Evolutionary conservation across 2,888 invertebrate genomes (phyloP).

Genomic region (Dicyrtoma fusca): DNA sequence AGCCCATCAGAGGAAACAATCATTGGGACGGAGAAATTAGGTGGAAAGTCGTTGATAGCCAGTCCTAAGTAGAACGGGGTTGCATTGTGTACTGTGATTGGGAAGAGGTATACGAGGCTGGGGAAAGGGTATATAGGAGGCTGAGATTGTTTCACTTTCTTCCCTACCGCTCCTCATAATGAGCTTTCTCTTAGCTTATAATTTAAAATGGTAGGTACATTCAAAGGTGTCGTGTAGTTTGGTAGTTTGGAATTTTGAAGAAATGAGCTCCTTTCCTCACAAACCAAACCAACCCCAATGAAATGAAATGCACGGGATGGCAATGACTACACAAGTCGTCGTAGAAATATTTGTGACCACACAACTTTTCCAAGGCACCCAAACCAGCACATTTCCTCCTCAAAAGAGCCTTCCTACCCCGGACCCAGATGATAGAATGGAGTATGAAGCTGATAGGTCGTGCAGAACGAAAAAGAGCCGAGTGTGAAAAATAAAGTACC

Average conservation of each 20-base stretch:
- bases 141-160: conserved; percentile 18
- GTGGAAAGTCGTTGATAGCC: conserved; percentile 43
- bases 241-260: too few species aligned
- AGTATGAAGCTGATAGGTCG: conserved; percentile 21
- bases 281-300: too few species aligned
- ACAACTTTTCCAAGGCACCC: conserved; percentile 8
- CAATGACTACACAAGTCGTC: conserved; percentile 7
- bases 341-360: conserved; percentile 31
- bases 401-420: not conserved
- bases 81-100: not conserved
- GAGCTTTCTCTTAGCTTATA: not conserved
- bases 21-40: conserved; percentile 34
- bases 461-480: conserved; percentile 46
- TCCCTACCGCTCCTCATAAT: not conserved
- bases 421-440: too few species aligned
- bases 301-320: too few species aligned
- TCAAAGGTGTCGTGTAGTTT: not conserved
- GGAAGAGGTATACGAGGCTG: not conserved
- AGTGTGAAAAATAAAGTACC: conserved; percentile 57
- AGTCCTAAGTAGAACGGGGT: conserved; percentile 7
- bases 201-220: not conserved
- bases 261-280: too few species aligned
- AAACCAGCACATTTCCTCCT: not conserved
- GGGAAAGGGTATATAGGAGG: not conserved
- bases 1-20: conserved; percentile 40